Conservation (phyloP, 2,797 vertebrate genomes). For the Acrossocheilus fasciatus region DNA sequence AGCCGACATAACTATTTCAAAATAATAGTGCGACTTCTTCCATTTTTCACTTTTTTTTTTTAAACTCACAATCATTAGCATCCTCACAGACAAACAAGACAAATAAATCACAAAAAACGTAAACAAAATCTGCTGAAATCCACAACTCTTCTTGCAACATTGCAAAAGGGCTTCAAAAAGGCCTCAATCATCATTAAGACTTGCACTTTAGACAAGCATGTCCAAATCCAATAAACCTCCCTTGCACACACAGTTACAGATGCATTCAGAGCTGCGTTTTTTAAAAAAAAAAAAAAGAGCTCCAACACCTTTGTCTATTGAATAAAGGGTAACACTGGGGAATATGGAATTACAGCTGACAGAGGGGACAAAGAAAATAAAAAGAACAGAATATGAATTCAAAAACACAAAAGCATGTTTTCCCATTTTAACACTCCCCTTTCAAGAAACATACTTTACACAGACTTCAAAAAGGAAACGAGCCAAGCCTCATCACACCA, state of each 20-base stretch:
- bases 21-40: conserved; percentile 70
- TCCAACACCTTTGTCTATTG: conserved; percentile 38
- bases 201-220: conserved; percentile 60
- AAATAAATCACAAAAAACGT: conserved; percentile 55
- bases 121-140: conserved; percentile 70
- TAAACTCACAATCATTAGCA: conserved; percentile 67
- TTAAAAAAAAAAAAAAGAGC: conserved; percentile 37
- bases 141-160: conserved; percentile 59
- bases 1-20: conserved; percentile 68
- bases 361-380: conserved; percentile 35
- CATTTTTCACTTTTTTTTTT: conserved; percentile 55
- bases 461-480: conserved; percentile 31
- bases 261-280: conserved; percentile 41
- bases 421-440: conserved; percentile 31
- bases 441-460: conserved; percentile 3
- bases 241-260: conserved; percentile 29
- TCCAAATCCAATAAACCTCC: conserved; percentile 54
- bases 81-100: conserved; percentile 64
- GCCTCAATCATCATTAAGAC: conserved; percentile 68
- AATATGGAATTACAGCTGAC: conserved; percentile 70
- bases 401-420: conserved; percentile 44
- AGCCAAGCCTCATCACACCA: conserved; percentile 32
- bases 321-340: conserved; percentile 59
- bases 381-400: conserved; percentile 23
- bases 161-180: conserved; percentile 54